phyloP scores from a whole-genome alignment of 2,113 vertebrate genomes.

The Thalassoma bifasciatum region DNA sequence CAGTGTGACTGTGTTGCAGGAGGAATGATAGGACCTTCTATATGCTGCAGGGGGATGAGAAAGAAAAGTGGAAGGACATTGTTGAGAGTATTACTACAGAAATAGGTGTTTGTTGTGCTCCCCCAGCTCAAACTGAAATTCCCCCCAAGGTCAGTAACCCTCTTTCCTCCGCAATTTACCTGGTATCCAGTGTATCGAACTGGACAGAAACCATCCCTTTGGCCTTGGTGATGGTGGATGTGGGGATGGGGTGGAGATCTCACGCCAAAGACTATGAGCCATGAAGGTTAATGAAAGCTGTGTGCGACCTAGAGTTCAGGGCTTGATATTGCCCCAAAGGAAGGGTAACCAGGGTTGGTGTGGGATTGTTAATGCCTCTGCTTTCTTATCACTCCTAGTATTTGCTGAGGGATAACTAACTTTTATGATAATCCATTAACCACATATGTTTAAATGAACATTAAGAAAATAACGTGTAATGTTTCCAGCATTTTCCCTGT shows the following conservation, averaged over 20 bases:
- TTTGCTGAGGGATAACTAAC: neutral
- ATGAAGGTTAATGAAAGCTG: slow-evolving; percentile 4
- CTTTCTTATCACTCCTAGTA: too few species aligned
- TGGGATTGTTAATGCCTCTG: neutral
- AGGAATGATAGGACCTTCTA: neutral
- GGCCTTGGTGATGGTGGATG: slow-evolving; percentile 2
- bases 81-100: neutral
- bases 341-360: neutral
- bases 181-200: slow-evolving; percentile 14
- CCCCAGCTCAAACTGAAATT: slow-evolving; percentile 21
- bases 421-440: neutral
- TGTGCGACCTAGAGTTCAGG: slow-evolving; percentile 6
- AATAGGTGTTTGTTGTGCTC: neutral
- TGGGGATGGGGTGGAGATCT: neutral
- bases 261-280: slow-evolving; percentile 12
- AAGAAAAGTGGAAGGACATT: neutral
- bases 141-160: slow-evolving; percentile 21
- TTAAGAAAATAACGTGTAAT: too few species aligned
- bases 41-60: neutral
- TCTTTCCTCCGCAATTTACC: slow-evolving; percentile 3
- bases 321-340: slow-evolving; percentile 1
- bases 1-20: neutral
- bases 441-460: too few species aligned
- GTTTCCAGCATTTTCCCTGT: too few species aligned
- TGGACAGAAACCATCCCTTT: slow-evolving; percentile 13